phyloP scores from a whole-genome alignment of 2,888 invertebrate genomes.

The Trachelus iudaicus region DNA sequence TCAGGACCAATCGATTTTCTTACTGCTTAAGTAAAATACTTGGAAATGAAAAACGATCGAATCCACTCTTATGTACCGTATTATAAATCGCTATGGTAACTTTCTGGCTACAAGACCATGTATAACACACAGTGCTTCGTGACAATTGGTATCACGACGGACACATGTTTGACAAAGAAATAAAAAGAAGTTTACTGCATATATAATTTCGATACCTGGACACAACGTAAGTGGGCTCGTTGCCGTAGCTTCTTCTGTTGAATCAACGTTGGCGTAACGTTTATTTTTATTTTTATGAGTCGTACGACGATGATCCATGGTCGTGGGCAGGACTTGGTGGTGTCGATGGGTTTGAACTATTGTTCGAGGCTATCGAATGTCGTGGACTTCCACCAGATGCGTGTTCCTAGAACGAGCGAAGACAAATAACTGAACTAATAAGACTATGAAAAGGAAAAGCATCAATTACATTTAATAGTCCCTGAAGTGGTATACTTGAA shows the following conservation, averaged over 20 bases:
- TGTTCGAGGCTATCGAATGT: slow-evolving; percentile 79
- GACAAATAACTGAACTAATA: slow-evolving; percentile 8
- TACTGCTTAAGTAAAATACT: slow-evolving; percentile 19
- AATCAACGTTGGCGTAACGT: not conserved
- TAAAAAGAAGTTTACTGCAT: slow-evolving; percentile 7
- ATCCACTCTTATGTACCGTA: slow-evolving; percentile 8
- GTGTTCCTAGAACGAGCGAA: slow-evolving; percentile 56
- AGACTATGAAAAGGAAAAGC: not conserved
- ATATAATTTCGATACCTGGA: slow-evolving; percentile 11
- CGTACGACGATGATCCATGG: slow-evolving; percentile 75
- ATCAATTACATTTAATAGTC: not conserved
- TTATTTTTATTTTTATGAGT: slow-evolving; percentile 67
- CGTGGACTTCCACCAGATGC: slow-evolving; percentile 72
- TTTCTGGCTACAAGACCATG: slow-evolving; percentile 17
- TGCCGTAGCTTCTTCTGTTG: slow-evolving; percentile 4
- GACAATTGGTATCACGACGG: not conserved
- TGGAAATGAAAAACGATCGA: slow-evolving; percentile 18
- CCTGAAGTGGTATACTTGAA: not conserved
- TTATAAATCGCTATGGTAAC: slow-evolving; percentile 24
- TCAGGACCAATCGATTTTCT: slow-evolving; percentile 6
- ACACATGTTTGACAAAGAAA: not conserved
- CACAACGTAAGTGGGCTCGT: slow-evolving; percentile 7
- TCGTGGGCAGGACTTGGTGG: slow-evolving; percentile 77
- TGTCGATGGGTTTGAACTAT: slow-evolving; percentile 79
- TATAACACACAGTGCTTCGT: slow-evolving; percentile 4